phyloP scores from a whole-genome alignment of 2,797 vertebrate species.

The Chromobotia macracanthus region DNA sequence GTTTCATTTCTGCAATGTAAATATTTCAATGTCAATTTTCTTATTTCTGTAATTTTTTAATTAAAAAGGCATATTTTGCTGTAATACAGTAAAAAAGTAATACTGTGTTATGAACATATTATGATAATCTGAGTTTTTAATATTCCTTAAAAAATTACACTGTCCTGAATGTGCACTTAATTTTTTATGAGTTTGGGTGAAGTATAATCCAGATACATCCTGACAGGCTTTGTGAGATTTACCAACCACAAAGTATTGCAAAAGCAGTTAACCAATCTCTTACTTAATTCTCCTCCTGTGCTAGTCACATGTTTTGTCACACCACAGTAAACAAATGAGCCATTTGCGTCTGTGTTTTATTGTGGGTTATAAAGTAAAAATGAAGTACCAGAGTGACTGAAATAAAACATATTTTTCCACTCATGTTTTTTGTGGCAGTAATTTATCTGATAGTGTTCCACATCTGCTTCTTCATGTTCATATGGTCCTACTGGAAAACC shows the following conservation, averaged over 20 bases:
- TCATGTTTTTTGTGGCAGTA: conserved; percentile 78
- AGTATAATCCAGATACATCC: background rate
- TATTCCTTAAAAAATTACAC: too few species aligned
- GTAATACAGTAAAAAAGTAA: too few species aligned
- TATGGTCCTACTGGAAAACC: conserved; percentile 98
- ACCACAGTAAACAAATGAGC: conserved; percentile 1
- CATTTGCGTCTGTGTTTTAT: background rate
- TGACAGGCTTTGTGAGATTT: background rate
- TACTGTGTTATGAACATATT: too few species aligned
- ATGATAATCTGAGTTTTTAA: too few species aligned
- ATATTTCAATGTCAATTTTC: background rate
- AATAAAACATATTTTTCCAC: background rate
- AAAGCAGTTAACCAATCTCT: conserved; percentile 10
- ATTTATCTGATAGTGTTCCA: conserved; percentile 96
- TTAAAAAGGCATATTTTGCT: background rate
- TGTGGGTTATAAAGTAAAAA: background rate
- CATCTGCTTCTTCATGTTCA: conserved; percentile 89
- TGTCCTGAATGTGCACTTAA: too few species aligned
- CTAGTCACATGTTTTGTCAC: conserved; percentile 12
- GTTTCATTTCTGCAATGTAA: background rate
- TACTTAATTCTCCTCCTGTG: conserved; percentile 12
- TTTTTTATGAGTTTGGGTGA: too few species aligned
- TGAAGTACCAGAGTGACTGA: background rate
- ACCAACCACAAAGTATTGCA: conserved; percentile 2
- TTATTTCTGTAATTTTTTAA: background rate